These are phyloP conservation scores for Microcebus griseorufus DNA, from an alignment of 2,113 vertebrate genomes.

Conservation along the genomic window DNA sequence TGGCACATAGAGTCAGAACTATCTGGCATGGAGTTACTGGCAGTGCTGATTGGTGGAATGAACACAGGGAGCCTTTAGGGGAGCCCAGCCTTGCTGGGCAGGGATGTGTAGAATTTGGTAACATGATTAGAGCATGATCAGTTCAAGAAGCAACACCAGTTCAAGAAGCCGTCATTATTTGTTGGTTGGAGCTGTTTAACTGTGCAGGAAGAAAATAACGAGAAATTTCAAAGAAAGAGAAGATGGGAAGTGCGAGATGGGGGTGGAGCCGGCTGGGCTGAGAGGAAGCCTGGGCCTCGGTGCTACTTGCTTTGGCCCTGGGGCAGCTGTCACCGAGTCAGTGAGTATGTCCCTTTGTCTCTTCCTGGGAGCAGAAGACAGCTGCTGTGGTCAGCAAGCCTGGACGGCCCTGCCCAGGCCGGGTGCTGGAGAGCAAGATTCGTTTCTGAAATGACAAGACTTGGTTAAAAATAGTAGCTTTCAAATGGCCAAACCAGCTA, in stretches of 20 bases:
- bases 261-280: not conserved
- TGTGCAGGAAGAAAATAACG: not conserved
- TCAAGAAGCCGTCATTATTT: not conserved
- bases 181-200: not conserved
- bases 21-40: not conserved
- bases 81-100: not conserved
- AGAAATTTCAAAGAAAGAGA: slow-evolving; percentile 1
- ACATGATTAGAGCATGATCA: not conserved
- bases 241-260: too few species aligned
- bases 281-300: not conserved
- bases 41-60: not conserved
- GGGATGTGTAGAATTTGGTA: slow-evolving; percentile 11
- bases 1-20: not conserved
- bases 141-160: not conserved
- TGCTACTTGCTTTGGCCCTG: not conserved
- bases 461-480: not conserved
- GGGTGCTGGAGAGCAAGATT: not conserved
- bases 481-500: not conserved
- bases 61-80: not conserved
- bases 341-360: not conserved
- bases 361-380: not conserved
- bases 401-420: not conserved
- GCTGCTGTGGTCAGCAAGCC: not conserved
- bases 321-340: not conserved
- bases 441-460: not conserved